Base-by-base conservation (phyloP, 2,797 vertebrate species). In the Typhlichthys eigenmanni region DNA sequence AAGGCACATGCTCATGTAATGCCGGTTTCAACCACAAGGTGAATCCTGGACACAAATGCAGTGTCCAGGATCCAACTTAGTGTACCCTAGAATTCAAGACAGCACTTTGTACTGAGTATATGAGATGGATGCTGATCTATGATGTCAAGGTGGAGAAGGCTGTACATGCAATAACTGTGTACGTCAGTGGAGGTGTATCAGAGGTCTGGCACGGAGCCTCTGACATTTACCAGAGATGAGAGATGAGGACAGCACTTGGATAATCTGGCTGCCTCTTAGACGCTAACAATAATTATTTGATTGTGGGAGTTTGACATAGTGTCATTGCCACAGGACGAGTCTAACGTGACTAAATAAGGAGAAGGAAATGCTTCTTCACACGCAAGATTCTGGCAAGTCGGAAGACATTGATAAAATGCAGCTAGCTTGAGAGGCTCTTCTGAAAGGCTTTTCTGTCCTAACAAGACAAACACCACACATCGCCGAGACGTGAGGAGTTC, bases 341-440 rank as follows among this genome's bases (percentile, higher is more conserved):
- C 66, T 59, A 70, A 57, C 29, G 60, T 82, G 79, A 83, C 83
- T 86, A 89, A 87, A 91, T 80, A 91, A 88, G 85, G 79, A 85
- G 70, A 11, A 74, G 57, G 76, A 80, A 73, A 73, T 64, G 60
- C 47, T 74, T 45, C 64, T 74, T 74, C 54, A 66, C 75, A 81
- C 55, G 58, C 49, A 1, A 76, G 64, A 34, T 6, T 79, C 55
- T 82, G 73, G 66, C 76, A 78, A 58, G 60, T 65, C 70, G 68
- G 56, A 65, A 55, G 64, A 81, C 69, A 63, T 69, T 84, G 75
- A 84, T 75, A 74, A 75, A 81, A 76, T 19, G 55, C 64, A 55
- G 54, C 19, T 8, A 34, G 16, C 68, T 56, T 43, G 34, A 74
- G 75, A 62, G 61, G 76, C 61, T 79, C 61, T 72, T 76, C 68